Conservation (phyloP, 2,113 vertebrate genomes). For the Sterna hirundo region DNA sequence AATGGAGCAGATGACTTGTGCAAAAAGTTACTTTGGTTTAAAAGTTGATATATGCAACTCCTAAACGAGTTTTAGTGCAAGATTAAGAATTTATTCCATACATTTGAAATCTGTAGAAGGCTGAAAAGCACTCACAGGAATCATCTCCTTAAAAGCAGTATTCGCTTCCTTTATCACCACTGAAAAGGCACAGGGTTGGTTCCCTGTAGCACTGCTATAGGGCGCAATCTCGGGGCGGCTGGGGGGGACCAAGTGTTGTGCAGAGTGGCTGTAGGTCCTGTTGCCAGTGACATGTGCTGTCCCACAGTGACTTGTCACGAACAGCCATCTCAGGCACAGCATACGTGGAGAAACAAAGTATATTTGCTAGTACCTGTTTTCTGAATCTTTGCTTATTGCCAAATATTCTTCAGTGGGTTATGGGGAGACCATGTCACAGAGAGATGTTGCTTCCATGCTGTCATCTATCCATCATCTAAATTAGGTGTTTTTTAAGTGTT, state of each 20-base stretch:
- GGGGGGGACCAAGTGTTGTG: not conserved
- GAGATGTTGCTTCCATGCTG: not conserved
- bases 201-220: not conserved
- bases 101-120: not conserved
- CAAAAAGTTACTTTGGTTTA: not conserved
- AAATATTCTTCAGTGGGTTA: not conserved
- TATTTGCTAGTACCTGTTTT: not conserved
- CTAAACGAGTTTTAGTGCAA: not conserved
- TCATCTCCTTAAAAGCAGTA: not conserved
- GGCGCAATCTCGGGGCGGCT: rapidly evolving
- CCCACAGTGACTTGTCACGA: not conserved
- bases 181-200: not conserved
- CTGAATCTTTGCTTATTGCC: not conserved
- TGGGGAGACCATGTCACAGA: not conserved
- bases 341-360: not conserved
- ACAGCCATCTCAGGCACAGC: not conserved
- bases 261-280: not conserved
- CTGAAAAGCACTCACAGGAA: not conserved
- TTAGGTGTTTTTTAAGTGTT: conserved; percentile 13
- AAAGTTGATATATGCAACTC: not conserved
- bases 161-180: not conserved
- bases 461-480: not conserved
- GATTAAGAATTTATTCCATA: not conserved
- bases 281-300: not conserved
- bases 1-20: not conserved